Evolutionary conservation across 2,888 invertebrate species (phyloP).

Genomic region (Melieria picta): DNA sequence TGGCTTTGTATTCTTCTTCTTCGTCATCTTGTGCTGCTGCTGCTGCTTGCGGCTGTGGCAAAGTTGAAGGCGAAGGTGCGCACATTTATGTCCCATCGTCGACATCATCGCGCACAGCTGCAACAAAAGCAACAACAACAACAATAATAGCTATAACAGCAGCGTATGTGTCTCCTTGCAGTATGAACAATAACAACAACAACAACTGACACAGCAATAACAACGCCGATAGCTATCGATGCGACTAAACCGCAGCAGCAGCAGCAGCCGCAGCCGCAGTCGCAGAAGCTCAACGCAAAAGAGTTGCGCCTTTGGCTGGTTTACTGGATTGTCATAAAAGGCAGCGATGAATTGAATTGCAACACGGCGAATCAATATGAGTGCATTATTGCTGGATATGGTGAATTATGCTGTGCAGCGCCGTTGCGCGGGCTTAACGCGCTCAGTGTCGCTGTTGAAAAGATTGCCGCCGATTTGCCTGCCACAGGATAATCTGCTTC

Average conservation of each 20-base stretch:
- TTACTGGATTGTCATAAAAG: conserved; percentile 34
- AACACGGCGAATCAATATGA: conserved; percentile 41
- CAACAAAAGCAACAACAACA: conserved; percentile 16
- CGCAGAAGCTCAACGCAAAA: neutral
- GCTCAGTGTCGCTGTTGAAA: too few relatives aligned
- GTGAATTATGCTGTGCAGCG: conserved; percentile 24
- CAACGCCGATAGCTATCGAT: conserved; percentile 3
- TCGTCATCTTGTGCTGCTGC: neutral
- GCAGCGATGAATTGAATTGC: conserved; percentile 39
- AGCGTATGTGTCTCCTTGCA: conserved; percentile 6
- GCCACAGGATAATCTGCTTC: too few relatives aligned
- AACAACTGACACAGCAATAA: conserved; percentile 39
- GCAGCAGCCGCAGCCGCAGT: too few relatives aligned
- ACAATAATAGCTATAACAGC: conserved; percentile 18
- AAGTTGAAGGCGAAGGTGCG: conserved; percentile 13
- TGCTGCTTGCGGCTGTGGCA: neutral
- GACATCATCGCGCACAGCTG: conserved; percentile 26
- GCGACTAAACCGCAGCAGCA: neutral
- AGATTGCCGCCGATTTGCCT: too few relatives aligned
- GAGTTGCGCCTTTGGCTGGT: neutral
- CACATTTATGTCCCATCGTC: conserved; percentile 25
- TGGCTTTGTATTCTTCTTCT: neutral
- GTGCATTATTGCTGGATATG: conserved; percentile 40
- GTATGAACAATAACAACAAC: conserved; percentile 23
- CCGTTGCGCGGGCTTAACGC: too few relatives aligned